These are phyloP conservation scores for Rachycentron canadum DNA, from an alignment of 2,797 vertebrate species.

Conservation along the genomic window DNA sequence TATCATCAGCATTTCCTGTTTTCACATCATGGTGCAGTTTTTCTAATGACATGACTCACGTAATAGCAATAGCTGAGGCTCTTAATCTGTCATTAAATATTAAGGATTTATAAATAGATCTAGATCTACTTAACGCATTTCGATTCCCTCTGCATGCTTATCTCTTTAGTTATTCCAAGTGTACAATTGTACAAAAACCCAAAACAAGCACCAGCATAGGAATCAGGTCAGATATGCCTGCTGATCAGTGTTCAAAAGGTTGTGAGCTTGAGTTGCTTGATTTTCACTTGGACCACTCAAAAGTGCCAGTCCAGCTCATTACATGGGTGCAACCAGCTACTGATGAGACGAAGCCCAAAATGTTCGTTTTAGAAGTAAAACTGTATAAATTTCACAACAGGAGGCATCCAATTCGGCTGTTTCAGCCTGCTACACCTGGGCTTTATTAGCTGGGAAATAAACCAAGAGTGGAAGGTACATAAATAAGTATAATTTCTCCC, in stretches of 20 bases:
- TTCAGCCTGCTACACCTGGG: conserved; percentile 61
- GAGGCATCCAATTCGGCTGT: conserved; percentile 45
- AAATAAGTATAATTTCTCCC: conserved; percentile 2
- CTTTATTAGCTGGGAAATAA: conserved; percentile 15
- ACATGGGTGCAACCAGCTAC: conserved; percentile 33
- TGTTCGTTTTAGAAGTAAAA: conserved; percentile 63
- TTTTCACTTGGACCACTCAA: conserved; percentile 12
- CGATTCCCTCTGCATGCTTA: not conserved
- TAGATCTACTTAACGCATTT: conserved; percentile 17
- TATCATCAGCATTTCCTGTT: conserved; percentile 19
- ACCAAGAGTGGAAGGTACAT: not conserved
- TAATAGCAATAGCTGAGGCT: conserved; percentile 19
- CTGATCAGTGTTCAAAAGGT: not conserved
- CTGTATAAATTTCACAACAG: conserved; percentile 54
- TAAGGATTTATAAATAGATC: conserved; percentile 28
- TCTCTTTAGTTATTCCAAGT: conserved; percentile 25
- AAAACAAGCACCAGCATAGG: not conserved
- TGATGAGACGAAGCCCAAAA: conserved; percentile 41
- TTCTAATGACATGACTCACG: conserved; percentile 10
- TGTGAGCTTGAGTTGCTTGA: conserved; percentile 9
- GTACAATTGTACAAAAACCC: not conserved
- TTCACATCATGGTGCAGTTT: conserved; percentile 6
- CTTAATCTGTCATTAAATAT: conserved; percentile 35
- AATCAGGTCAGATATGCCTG: not conserved
- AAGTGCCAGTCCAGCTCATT: conserved; percentile 20